phyloP scores from a whole-genome alignment of 1,140 invertebrate genomes.

The Pseudomyrmex dendroicus region DNA sequence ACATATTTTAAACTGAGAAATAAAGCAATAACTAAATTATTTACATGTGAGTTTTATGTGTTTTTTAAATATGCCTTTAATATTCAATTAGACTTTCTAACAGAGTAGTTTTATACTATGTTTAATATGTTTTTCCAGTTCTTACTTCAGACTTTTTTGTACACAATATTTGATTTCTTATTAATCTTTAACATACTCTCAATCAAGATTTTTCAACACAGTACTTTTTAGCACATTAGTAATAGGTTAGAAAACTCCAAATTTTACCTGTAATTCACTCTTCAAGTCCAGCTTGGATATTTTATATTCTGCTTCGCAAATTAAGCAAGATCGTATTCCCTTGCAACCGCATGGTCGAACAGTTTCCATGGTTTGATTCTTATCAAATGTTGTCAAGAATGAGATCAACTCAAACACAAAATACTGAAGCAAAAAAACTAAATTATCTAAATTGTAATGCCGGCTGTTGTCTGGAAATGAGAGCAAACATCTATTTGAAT shows the following conservation, averaged over 20 bases:
- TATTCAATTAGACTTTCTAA: too few species aligned
- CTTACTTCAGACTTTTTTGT: too few species aligned
- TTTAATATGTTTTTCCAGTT: too few species aligned
- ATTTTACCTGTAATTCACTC: conserved; percentile 77
- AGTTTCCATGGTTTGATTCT: conserved; percentile 87
- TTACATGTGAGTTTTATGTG: too few species aligned
- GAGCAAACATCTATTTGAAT: too few species aligned
- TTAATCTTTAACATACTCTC: not conserved
- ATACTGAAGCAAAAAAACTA: not conserved
- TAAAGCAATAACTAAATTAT: not conserved
- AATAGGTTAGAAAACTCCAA: not conserved
- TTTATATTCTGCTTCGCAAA: conserved; percentile 91
- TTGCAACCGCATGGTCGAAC: conserved; percentile 95
- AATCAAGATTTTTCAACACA: conserved; percentile 12
- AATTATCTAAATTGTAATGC: too few species aligned
- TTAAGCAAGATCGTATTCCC: conserved; percentile 94
- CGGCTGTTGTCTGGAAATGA: too few species aligned
- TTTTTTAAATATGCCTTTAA: too few species aligned
- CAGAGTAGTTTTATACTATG: too few species aligned
- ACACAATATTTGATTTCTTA: not conserved
- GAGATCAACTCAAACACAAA: not conserved
- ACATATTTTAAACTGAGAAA: conserved; percentile 6
- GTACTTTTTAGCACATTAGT: conserved; percentile 11
- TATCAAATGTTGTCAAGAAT: too few species aligned
- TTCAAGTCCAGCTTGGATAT: conserved; percentile 85